Conservation (phyloP, 23 tunicate species). For the Styela plicata region DNA sequence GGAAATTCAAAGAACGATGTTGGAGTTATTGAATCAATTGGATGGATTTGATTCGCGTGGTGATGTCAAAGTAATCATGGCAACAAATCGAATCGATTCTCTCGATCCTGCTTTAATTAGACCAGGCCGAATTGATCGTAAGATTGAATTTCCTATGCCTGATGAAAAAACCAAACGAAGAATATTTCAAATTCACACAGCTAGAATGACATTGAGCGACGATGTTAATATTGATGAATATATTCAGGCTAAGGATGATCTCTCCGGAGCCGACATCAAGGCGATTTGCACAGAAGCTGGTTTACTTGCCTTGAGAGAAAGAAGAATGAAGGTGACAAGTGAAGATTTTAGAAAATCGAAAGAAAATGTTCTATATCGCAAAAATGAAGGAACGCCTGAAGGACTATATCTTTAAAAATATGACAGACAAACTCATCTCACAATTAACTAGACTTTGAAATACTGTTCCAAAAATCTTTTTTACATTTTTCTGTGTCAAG, state of each 20-base stretch:
- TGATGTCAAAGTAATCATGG: conserved; percentile 98
- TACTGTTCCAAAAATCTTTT: too few relatives aligned
- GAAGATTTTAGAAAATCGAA: conserved; percentile 94
- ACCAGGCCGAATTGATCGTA: conserved; percentile 96
- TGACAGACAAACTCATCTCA: too few relatives aligned
- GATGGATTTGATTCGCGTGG: conserved; percentile 98
- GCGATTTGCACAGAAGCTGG: conserved; percentile 99
- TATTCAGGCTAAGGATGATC: conserved; percentile 92
- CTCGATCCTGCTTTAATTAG: conserved; percentile 96
- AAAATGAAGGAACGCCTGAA: conserved; percentile 96
- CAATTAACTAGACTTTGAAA: too few relatives aligned
- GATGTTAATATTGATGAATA: conserved; percentile 95
- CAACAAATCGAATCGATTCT: conserved; percentile 92
- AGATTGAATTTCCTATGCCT: conserved; percentile 98
- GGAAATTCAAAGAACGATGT: conserved; percentile 97
- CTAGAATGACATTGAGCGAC: conserved; percentile 86
- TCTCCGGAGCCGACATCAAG: conserved; percentile 98
- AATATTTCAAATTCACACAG: conserved; percentile 94
- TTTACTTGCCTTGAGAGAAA: conserved; percentile 83
- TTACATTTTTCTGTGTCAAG: too few relatives aligned
- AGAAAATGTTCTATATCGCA: conserved; percentile 95
- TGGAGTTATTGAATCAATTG: conserved; percentile 89
- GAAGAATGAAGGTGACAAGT: conserved; percentile 92
- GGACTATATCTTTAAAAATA: conserved; percentile 86
- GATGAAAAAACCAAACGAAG: conserved; percentile 92